These are phyloP conservation scores for Artibeus lituratus DNA, from an alignment of 2,797 vertebrate genomes.

Conservation along the genomic window DNA sequence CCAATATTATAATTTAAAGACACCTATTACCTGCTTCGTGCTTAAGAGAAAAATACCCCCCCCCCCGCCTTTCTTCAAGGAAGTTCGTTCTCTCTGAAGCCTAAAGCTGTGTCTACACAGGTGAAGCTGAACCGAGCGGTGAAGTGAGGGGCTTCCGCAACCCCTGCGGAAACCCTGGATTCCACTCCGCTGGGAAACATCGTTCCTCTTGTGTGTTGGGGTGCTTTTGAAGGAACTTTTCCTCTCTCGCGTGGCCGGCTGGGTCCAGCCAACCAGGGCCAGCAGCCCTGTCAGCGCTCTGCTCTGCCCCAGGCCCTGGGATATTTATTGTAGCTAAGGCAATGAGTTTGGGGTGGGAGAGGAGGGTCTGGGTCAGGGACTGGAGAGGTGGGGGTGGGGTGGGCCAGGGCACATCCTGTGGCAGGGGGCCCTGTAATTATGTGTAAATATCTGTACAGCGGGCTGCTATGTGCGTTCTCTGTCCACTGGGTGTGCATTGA, in stretches of 20 bases:
- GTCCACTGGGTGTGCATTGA: slow-evolving; percentile 66
- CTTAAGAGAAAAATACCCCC: slow-evolving; percentile 52
- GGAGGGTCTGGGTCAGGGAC: slow-evolving; percentile 53
- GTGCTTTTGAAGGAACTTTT: slow-evolving; percentile 50
- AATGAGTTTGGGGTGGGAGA: slow-evolving; percentile 63
- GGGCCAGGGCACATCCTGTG: slow-evolving; percentile 46
- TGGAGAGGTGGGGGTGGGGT: slow-evolving; percentile 56
- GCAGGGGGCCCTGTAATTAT: slow-evolving; percentile 61
- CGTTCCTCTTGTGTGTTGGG: slow-evolving; percentile 38
- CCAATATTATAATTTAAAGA: slow-evolving; percentile 71
- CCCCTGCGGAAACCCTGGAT: not conserved
- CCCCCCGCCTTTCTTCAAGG: slow-evolving; percentile 2
- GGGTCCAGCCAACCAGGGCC: slow-evolving; percentile 29
- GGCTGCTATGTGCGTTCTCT: slow-evolving; percentile 54
- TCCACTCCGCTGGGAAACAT: slow-evolving; percentile 26
- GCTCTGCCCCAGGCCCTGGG: slow-evolving; percentile 32
- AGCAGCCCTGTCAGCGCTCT: not conserved
- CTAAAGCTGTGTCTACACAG: slow-evolving; percentile 34
- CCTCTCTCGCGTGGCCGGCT: not conserved
- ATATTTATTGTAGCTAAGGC: slow-evolving; percentile 75
- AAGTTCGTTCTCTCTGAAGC: slow-evolving; percentile 42
- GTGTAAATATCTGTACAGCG: slow-evolving; percentile 74
- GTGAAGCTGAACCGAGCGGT: slow-evolving; percentile 24
- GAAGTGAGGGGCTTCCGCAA: slow-evolving; percentile 2
- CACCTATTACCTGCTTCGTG: slow-evolving; percentile 54